A percentile compares a stretch with the other conserved stretches of the same genome.
Evolutionary conservation across 2,888 invertebrate species (phyloP).

Genomic region (Nemoura dubitans): DNA sequence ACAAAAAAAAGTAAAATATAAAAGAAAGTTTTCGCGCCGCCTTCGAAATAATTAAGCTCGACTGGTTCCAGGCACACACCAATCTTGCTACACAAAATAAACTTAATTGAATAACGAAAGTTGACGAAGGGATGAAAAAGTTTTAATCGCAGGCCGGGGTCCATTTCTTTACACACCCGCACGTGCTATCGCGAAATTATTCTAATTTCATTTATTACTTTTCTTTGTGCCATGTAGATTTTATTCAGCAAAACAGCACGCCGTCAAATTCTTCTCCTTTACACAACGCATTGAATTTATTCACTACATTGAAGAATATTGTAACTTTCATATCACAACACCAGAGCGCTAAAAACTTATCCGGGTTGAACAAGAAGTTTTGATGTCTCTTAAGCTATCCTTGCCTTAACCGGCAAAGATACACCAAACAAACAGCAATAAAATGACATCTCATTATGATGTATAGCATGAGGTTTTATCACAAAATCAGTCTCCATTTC

Average conservation of each 20-base stretch:
- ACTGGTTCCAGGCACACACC: conserved; percentile 1
- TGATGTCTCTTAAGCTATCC: not conserved
- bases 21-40: not conserved
- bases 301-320: not conserved
- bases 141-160: conserved; percentile 28
- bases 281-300: not conserved
- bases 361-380: not conserved
- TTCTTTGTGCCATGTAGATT: conserved; percentile 20
- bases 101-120: conserved; percentile 39
- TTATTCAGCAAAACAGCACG: conserved; percentile 9
- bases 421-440: not conserved
- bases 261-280: not conserved
- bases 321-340: not conserved
- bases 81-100: conserved; percentile 34
- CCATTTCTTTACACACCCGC: conserved; percentile 17
- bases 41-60: conserved; percentile 38
- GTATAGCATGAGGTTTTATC: not conserved
- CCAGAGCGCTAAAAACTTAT: not conserved
- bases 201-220: conserved; percentile 26
- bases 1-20: not conserved
- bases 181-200: conserved; percentile 16
- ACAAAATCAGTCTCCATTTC: not conserved
- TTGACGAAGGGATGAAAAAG: conserved; percentile 32
- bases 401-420: not conserved
- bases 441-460: not conserved